Base-by-base conservation (phyloP, 2,888 invertebrate genomes). In the Amphimallon solstitiale region DNA sequence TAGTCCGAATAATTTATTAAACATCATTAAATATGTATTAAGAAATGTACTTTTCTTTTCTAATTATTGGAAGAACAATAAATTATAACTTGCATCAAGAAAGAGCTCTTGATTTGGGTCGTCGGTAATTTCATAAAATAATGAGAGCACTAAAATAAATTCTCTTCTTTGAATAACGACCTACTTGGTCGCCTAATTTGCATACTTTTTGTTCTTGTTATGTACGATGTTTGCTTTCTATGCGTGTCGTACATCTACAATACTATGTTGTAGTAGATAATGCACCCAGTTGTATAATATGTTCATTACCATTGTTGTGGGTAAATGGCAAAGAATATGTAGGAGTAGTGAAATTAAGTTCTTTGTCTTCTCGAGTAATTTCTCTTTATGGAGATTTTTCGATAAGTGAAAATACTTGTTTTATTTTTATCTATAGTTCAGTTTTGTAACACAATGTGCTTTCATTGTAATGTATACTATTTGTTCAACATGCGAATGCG, bases 151-250 rank as follows among this genome's bases (percentile, higher is more conserved):
- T 48, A 48, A 48, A 48, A 48, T 14, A 48, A 48, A 48, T 48
- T 48, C 48, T 48, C 23, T 23, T 48, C 48, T 48, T 48, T 21
- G 48, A 12, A 48, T 40, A 23, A 9, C 19, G 56, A 40, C 56
- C 56, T 59, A 43, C 43, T 29, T 59, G 29, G 9, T 15, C 43
- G 38, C 29, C 29, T 43, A 43, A 59, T 59, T 59, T 59, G 56
- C 56, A 59, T 45, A 45, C 43, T 43, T 59, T 51, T 59, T 29
- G 56, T 59, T 59, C 43, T 15, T 43, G 56, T 59, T 59, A 43
- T 43, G 15, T 12, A 10, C 35, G 34, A 35, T 51, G 51, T 51
- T 51, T 51, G 51, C 35, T 51, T 51, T 51, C 51, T 51, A 51
- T 10, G 51, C 14, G 40, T 23, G 17, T 51, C 35, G 19, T 29